These are phyloP conservation scores for Phyllopteryx taeniolatus DNA, from an alignment of 2,113 vertebrate genomes.

Conservation along the genomic window DNA sequence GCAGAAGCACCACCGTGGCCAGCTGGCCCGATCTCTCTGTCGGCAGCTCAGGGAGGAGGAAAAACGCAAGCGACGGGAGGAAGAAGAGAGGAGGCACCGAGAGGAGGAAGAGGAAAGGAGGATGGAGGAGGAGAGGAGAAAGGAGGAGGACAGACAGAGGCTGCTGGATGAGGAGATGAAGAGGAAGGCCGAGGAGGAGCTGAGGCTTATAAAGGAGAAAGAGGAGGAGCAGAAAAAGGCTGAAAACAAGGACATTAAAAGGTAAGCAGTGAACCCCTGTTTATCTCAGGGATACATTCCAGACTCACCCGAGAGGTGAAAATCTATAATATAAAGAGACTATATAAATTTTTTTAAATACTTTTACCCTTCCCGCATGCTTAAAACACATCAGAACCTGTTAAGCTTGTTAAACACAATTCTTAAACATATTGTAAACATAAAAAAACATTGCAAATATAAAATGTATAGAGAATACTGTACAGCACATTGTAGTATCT, in stretches of 20 bases:
- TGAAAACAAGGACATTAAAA: conserved; percentile 34
- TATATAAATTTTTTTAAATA: no score
- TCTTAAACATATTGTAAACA: no score
- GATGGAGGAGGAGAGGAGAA: conserved; percentile 57
- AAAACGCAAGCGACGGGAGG: conserved; percentile 64
- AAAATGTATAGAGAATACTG: no score
- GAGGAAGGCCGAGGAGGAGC: conserved; percentile 45
- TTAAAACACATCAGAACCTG: no score
- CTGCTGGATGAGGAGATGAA: conserved; percentile 35
- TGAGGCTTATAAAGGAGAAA: conserved; percentile 42
- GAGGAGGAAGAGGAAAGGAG: conserved; percentile 63
- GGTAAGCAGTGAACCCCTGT: conserved; percentile 22
- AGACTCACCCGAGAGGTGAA: no score
- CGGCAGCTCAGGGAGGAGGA: conserved; percentile 74
- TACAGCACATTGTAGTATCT: no score
- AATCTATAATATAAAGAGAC: no score
- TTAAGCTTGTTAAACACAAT: no score
- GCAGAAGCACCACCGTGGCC: conserved; percentile 84
- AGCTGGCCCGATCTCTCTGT: conserved; percentile 73
- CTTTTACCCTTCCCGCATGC: no score
- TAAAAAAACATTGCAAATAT: no score
- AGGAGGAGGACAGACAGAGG: conserved; percentile 23
- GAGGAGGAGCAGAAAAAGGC: conserved; percentile 41
- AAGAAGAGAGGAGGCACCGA: conserved; percentile 38
- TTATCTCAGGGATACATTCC: neutral